Evolutionary conservation across 2,113 vertebrate species (phyloP), one percentile per base, ranked within the genome.

Genomic region (Setophaga kirtlandii): DNA sequence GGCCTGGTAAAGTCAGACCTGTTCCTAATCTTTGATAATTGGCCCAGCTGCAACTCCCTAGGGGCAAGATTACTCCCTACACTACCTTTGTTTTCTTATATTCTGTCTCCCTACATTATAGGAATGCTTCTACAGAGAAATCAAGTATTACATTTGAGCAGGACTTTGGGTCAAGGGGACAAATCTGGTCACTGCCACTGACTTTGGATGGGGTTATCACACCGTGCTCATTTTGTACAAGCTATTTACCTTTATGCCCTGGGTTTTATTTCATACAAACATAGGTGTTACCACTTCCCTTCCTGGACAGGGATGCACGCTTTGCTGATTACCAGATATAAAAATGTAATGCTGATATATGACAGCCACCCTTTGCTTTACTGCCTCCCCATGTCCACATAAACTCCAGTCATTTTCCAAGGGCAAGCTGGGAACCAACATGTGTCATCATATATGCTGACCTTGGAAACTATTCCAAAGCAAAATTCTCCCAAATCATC

Each of bases 331-430:
- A 39, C 37, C 15, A 4, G 85, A 15, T 80, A 83, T 69, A 67
- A 95, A 93, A 90, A 52, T 71, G 49, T 83, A 56, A 81, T 59
- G 68, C 46, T 95, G 83, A 96, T 90, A 63, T n/a, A 80, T 0
- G 12, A 39, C 73, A 90, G 73, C 35, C 68, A 55, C 27, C 16
- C n/a, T 87, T 91, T 90, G 44, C 50, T 96, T 95, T 96, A 78
- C 75, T 94, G 60, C 77, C 24, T 24, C 59, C 79, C 42, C 41
- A 14, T 2, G 33, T 25, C 47, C 59, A 76, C 44, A 84, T 79
- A 83, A 95, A 80, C 63, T 56, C 84, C 76, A 55, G 46, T 42
- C 49, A 62, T 87, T 86, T 81, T 86, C 84, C 93, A 97, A 97
- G 96, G 95, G n/a, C 91, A 78, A 81, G 79, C 64, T 87, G 87